phyloP scores from a whole-genome alignment of 35 echinoderm and acorn worm species.

The Hemicentrotus pulcherrimus region DNA sequence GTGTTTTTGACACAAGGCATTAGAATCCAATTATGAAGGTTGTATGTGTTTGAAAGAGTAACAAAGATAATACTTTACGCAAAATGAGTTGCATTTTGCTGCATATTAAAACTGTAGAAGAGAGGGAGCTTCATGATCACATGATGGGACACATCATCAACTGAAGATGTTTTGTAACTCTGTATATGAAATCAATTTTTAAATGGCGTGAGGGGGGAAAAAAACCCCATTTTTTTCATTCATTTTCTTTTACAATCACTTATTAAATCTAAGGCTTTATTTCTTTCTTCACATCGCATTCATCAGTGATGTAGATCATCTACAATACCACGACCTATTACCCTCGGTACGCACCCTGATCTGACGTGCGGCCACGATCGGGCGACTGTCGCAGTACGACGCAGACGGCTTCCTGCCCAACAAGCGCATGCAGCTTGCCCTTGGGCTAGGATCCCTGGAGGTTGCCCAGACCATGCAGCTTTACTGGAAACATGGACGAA shows the following conservation, averaged over 20 bases:
- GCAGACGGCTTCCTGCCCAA: constrained; percentile 90
- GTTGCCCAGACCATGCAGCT: constrained; percentile 75
- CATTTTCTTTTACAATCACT: background rate
- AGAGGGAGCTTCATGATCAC: too few relatives aligned
- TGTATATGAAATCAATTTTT: too few relatives aligned
- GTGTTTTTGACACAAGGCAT: background rate
- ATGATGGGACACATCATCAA: background rate
- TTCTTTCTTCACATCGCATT: background rate
- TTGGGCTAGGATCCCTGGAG: constrained; percentile 80
- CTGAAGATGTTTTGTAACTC: background rate
- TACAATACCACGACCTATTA: constrained; percentile 66
- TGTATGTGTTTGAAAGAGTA: too few relatives aligned
- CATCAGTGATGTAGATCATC: constrained; percentile 85
- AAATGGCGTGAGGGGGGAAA: too few relatives aligned
- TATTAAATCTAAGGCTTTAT: background rate
- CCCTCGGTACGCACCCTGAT: constrained; percentile 68
- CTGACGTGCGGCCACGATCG: constrained; percentile 59
- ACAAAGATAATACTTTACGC: too few relatives aligned
- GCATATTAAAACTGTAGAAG: too few relatives aligned
- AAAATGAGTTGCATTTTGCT: too few relatives aligned
- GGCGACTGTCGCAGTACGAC: constrained; percentile 66
- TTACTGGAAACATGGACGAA: constrained; percentile 65
- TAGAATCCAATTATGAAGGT: background rate
- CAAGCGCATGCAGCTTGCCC: constrained; percentile 69
- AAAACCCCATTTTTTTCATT: background rate